Percentiles rank a stretch among this genome's conserved stretches.
Evolutionary conservation across 1,140 invertebrate species (phyloP).

Genomic region (Zaprionus ghesquierei): DNA sequence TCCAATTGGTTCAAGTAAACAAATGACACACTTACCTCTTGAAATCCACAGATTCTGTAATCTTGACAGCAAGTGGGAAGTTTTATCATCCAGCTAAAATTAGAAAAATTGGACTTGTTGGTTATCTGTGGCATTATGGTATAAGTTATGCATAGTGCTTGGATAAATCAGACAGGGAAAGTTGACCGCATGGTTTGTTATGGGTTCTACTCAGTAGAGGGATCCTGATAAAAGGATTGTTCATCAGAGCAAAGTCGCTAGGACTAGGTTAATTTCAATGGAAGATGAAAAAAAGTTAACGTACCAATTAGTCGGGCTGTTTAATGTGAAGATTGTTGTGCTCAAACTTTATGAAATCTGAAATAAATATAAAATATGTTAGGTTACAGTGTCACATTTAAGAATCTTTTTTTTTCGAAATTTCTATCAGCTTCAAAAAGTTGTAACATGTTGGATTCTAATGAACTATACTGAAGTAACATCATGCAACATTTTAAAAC

Average conservation of each 20-base stretch:
- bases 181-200: slow-evolving; percentile 76
- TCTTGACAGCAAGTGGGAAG: neutral
- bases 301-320: slow-evolving; percentile 14
- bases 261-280: neutral
- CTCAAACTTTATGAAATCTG: neutral
- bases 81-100: neutral
- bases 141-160: neutral
- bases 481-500: slow-evolving; percentile 34
- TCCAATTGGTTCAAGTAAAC: neutral
- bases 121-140: too few relatives aligned
- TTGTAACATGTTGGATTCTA: slow-evolving; percentile 74
- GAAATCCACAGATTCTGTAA: neutral
- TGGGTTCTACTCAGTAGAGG: slow-evolving; percentile 81
- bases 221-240: slow-evolving; percentile 65
- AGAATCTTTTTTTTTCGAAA: neutral
- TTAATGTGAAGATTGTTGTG: too few relatives aligned
- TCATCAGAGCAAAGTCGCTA: slow-evolving; percentile 50
- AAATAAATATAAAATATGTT: neutral
- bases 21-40: neutral
- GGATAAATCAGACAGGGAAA: slow-evolving; percentile 60
- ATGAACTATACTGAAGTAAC: slow-evolving; percentile 78
- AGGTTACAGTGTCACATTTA: neutral
- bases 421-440: slow-evolving; percentile 62
- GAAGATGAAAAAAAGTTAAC: neutral
- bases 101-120: neutral